Percentiles rank a stretch among this genome's conserved stretches.
Conservation (phyloP, 2,888 invertebrate genomes). For the Drosophila affinis region DNA sequence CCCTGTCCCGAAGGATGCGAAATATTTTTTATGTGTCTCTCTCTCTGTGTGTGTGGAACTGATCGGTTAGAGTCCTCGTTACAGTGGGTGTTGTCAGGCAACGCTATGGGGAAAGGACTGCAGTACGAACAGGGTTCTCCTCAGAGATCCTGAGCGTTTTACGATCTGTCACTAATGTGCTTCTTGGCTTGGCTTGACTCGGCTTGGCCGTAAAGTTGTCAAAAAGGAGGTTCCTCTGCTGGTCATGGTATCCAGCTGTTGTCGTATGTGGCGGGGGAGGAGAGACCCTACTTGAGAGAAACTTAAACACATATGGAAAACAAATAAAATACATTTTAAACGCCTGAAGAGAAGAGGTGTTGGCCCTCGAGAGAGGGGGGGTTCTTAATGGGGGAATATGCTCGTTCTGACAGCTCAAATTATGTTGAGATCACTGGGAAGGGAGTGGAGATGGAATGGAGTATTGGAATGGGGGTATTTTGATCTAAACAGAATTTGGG, state of each 20-base stretch:
- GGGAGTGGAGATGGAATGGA: not conserved
- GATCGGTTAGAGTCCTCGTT: slow-evolving; percentile 57
- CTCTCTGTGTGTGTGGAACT: slow-evolving; percentile 35
- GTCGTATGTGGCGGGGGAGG: slow-evolving; percentile 17
- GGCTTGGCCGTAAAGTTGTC: slow-evolving; percentile 25
- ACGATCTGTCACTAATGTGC: not conserved
- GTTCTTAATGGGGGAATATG: not conserved
- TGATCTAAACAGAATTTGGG: too few species aligned
- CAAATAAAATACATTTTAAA: slow-evolving; percentile 23
- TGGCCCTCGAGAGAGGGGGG: slow-evolving; percentile 1
- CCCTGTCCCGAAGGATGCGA: slow-evolving; percentile 33
- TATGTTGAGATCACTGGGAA: not conserved
- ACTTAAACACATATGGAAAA: slow-evolving; percentile 35
- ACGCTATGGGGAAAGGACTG: not conserved
- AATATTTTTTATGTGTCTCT: slow-evolving; percentile 12
- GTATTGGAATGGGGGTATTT: not conserved
- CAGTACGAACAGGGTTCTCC: slow-evolving; percentile 13
- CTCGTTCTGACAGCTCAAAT: slow-evolving; percentile 23
- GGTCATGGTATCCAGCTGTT: slow-evolving; percentile 19
- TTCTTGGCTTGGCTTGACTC: not conserved
- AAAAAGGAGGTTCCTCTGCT: slow-evolving; percentile 3
- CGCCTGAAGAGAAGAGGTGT: slow-evolving; percentile 14
- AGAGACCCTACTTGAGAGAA: slow-evolving; percentile 27
- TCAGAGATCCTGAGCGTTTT: slow-evolving; percentile 1
- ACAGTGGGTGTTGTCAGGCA: slow-evolving; percentile 61